These are phyloP conservation scores for Diachasma alloeum DNA, from an alignment of 1,140 invertebrate species.

Conservation along the genomic window DNA sequence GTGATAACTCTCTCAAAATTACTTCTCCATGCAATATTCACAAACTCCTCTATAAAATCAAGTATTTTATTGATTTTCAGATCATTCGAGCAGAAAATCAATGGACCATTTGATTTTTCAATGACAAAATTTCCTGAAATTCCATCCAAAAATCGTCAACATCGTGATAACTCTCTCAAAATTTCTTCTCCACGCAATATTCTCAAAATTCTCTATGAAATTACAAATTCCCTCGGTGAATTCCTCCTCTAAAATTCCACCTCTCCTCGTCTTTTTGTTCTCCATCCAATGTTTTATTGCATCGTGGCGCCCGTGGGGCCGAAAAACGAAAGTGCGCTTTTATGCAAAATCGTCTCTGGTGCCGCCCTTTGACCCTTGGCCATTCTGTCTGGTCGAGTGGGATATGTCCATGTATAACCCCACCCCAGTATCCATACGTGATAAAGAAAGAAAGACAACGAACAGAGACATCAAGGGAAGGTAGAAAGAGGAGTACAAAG, in stretches of 20 bases:
- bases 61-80: too few species aligned
- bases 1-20: too few species aligned
- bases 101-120: too few species aligned
- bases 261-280: background rate
- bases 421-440: background rate
- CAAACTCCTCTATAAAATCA: too few species aligned
- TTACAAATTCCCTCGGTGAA: background rate
- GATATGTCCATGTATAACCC: background rate
- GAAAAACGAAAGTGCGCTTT: slow-evolving; percentile 54
- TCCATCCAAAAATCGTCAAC: too few species aligned
- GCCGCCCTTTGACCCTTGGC: slow-evolving; percentile 53
- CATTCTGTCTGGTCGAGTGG: slow-evolving; percentile 40
- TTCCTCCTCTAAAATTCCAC: background rate
- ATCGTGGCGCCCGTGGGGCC: slow-evolving; percentile 16
- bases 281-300: slow-evolving; percentile 14
- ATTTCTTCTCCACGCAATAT: too few species aligned
- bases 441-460: slow-evolving; percentile 4
- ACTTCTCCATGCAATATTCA: too few species aligned
- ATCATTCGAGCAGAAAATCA: too few species aligned
- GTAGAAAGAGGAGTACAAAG: slow-evolving; percentile 6
- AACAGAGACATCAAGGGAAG: slow-evolving; percentile 5
- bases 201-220: background rate
- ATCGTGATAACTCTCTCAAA: too few species aligned
- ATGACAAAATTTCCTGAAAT: too few species aligned
- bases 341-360: slow-evolving; percentile 48